Evolutionary conservation across 2,797 vertebrate genomes (phyloP), one percentile per base, ranked within the genome.

Genomic region (Zenarchopterus dispar): DNA sequence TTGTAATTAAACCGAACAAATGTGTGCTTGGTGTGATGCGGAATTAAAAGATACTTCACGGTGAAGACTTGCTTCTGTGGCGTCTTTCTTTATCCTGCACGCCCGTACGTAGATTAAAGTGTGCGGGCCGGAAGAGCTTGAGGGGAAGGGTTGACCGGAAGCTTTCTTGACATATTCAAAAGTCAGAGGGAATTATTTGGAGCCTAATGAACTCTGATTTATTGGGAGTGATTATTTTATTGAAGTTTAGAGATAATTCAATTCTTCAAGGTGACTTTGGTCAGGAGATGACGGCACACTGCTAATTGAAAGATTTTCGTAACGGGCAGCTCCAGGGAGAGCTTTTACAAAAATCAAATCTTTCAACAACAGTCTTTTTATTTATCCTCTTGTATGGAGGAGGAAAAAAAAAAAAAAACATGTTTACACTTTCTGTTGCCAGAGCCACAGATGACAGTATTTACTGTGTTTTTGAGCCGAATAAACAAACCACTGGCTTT

Each of bases 221-320:
- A 90, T 87, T 63, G 63, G 66, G 54, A 61, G 47, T 70, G 75
- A 85, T 88, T 82, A 74, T 84, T 87, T 81, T 81, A 70, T 82
- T 80, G 77, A 78, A 78, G 87, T 82, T 77, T 74, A 18, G 62
- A 80, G 78, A 84, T 87, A 80, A 91, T 90, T 86, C 78, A 68
- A 90, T 87, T 85, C 77, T 77, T 89, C 58, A 87, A 89, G 89
- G 91, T 92, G 90, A 88, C 90, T 89, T 91, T 92, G 81, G 80
- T 80, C 72, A 51, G 42, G 71, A 68, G 82, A 87, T 80, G 82
- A 84, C 83, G 80, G 62, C 55, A 31, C 57, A 58, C 73, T 66
- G 68, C 67, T 91, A 90, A 92, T 89, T 91, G 83, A 87, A 84
- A 76, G 71, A 70, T 74, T 82, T 86, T 81, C 46, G 26, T 71